phyloP scores from a whole-genome alignment of 2,888 invertebrate genomes.

The Drosophila sordidapex region DNA sequence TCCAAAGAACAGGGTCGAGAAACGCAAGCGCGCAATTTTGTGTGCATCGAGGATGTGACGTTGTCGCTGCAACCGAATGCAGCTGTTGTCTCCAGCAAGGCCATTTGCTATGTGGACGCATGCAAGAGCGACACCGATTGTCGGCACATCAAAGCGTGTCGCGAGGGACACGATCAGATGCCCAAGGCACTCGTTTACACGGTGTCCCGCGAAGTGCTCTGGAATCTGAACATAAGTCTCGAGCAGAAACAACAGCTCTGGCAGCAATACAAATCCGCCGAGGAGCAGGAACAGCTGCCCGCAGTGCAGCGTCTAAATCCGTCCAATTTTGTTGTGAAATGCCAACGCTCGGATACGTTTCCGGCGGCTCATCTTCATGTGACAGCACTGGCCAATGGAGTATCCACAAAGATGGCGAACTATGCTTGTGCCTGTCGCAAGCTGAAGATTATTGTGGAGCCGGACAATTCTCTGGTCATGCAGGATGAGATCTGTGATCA shows the following conservation, averaged over 20 bases:
- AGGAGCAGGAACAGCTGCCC: constrained; percentile 72
- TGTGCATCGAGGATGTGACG: constrained; percentile 86
- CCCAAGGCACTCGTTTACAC: constrained; percentile 71
- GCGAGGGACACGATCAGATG: constrained; percentile 44
- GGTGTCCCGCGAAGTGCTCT: constrained; percentile 79
- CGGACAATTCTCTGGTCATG: constrained; percentile 82
- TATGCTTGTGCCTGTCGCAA: constrained; percentile 83
- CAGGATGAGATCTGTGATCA: constrained; percentile 84
- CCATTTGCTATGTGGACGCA: constrained; percentile 76
- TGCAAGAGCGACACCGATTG: constrained; percentile 79
- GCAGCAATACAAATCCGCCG: constrained; percentile 74
- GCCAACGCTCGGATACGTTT: constrained; percentile 77
- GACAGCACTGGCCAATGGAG: constrained; percentile 71
- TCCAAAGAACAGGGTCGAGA: constrained; percentile 88
- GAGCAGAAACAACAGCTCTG: constrained; percentile 81
- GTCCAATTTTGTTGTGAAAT: constrained; percentile 82
- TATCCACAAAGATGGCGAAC: constrained; percentile 62
- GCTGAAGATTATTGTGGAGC: constrained; percentile 82
- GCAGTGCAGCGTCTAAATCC: constrained; percentile 82
- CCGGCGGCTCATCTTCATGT: constrained; percentile 83
- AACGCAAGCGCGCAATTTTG: constrained; percentile 90
- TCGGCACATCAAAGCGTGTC: constrained; percentile 82
- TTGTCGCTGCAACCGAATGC: constrained; percentile 83
- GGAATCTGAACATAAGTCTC: constrained; percentile 78
- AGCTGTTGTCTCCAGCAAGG: constrained; percentile 78